Conservation (phyloP, 2,888 invertebrate genomes). For the Cantharis flavilabris region DNA sequence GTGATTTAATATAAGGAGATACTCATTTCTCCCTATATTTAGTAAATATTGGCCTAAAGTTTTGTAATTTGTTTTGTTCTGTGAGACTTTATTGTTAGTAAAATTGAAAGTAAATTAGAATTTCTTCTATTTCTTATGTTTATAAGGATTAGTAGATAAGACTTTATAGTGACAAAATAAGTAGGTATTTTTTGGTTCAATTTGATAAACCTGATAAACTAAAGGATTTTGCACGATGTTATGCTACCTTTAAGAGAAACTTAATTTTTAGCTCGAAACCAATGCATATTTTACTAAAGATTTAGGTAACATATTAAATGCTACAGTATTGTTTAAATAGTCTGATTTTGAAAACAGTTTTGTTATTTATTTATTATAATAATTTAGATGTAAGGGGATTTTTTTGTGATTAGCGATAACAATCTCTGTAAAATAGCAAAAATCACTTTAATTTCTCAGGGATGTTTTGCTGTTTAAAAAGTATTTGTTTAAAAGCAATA, state of each 20-base stretch:
- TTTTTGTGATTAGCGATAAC: neutral
- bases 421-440: neutral
- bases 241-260: neutral
- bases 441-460: neutral
- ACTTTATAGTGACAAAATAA: neutral
- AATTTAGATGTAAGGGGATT: neutral
- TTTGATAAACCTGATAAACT: neutral
- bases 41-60: constrained; percentile 1
- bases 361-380: neutral
- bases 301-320: neutral
- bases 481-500: neutral
- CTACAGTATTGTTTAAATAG: neutral
- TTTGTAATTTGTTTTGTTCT: neutral
- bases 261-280: neutral
- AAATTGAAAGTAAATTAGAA: neutral
- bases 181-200: neutral
- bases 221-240: neutral
- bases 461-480: neutral
- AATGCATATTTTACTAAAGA: neutral
- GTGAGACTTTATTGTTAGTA: neutral
- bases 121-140: neutral
- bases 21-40: neutral
- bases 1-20: neutral
- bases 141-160: neutral
- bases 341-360: neutral